phyloP scores from a whole-genome alignment of 2,888 invertebrate genomes.

The Mechanitis messenoides region DNA sequence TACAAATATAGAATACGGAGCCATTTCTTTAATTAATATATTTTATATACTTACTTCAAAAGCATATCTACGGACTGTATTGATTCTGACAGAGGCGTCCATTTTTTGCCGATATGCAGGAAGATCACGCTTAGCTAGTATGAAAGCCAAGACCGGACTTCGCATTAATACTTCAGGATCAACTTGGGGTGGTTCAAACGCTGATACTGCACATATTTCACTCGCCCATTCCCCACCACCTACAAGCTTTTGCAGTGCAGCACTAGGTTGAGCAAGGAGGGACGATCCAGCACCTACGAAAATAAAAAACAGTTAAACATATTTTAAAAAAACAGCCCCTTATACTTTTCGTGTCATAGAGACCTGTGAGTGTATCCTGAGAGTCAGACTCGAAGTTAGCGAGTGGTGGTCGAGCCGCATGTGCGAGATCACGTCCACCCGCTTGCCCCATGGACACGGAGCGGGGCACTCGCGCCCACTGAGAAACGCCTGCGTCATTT shows the following conservation, averaged over 20 bases:
- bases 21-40: no score
- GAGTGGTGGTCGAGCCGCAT: slow-evolving; percentile 50
- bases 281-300: slow-evolving; percentile 84
- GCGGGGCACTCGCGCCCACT: slow-evolving; percentile 83
- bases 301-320: slow-evolving; percentile 12
- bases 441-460: slow-evolving; percentile 91
- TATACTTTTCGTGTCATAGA: neutral
- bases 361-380: slow-evolving; percentile 72
- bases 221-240: slow-evolving; percentile 49
- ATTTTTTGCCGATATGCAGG: slow-evolving; percentile 89
- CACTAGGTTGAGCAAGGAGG: slow-evolving; percentile 91
- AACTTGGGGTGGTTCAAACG: slow-evolving; percentile 56
- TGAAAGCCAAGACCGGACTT: slow-evolving; percentile 91
- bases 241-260: slow-evolving; percentile 88
- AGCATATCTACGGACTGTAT: slow-evolving; percentile 88
- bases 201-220: slow-evolving; percentile 50
- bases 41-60: slow-evolving; percentile 79
- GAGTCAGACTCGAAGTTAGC: slow-evolving; percentile 35
- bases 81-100: slow-evolving; percentile 89
- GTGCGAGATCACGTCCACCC: slow-evolving; percentile 69
- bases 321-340: neutral
- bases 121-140: slow-evolving; percentile 90
- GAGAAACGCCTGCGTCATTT: slow-evolving; percentile 25
- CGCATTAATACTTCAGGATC: slow-evolving; percentile 79
- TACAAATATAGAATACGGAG: no score